Base-by-base conservation (phyloP, 1,140 invertebrate genomes). In the Psilanteris sp. region DNA sequence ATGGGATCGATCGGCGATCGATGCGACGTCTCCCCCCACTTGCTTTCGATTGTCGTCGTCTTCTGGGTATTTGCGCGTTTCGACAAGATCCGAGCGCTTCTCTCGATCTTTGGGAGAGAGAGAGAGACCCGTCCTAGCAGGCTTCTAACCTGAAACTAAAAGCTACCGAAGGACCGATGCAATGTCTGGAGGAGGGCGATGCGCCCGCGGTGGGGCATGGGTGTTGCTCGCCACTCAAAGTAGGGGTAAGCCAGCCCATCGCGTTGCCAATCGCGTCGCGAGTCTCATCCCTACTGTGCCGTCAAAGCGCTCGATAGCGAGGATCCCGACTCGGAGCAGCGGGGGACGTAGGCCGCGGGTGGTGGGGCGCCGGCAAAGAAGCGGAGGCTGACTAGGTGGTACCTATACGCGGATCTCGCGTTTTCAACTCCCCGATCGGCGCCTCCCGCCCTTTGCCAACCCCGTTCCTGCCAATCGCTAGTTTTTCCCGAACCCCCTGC, bases 121-220 rank as follows among this genome's bases (percentile, higher is more conserved):
- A 83, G 81, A 85, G 83, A 88, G 87, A 89, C 87, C 87, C 87
- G 85, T 87, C 79, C 86, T 85, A 86, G 82, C 87, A 89, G 88
- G 88, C 88, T 88, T 83, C 88, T 88, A 88, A 89, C 87, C 88
- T 89, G 87, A 89, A 88, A 88, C 87, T 89, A 88, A 88, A 85
- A 89, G 87, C 86, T 86, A 86, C 81, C 84, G 83, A 84, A 87
- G 81, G 82, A 83, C 81, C 81, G 86, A 89, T 89, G 83, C 83
- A 83, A 83, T 83, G 83, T 71, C 81, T 87, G 85, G 84, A 87
- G 85, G 88, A 87, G 87, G 80, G 85, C 78, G 81, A 85, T 79
- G 76, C 46, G 24, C 22, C 8, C 5, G 44, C 41, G 59, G 85
- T 79, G 79, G 73, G 87, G 85, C 67, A 61, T 75, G 67, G 77